These are phyloP conservation scores for Tipula lateralis DNA, from an alignment of 2,888 invertebrate genomes.

Conservation along the genomic window DNA sequence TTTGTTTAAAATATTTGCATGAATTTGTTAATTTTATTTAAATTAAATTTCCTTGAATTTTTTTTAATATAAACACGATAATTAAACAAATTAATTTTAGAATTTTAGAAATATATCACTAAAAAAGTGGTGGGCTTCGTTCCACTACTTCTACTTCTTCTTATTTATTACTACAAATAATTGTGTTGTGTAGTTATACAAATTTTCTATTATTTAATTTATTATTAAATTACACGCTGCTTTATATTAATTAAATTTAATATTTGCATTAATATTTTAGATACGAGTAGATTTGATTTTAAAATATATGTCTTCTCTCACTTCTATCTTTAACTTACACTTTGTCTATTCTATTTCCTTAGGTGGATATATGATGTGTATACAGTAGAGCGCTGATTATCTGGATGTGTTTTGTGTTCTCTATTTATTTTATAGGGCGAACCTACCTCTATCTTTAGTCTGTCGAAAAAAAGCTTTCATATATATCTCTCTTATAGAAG, in stretches of 20 bases:
- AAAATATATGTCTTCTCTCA: conserved; percentile 29
- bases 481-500: neutral
- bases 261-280: neutral
- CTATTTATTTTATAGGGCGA: neutral
- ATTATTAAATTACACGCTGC: neutral
- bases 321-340: too few species aligned
- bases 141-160: neutral
- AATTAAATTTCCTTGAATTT: neutral
- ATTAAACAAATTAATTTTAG: conserved; percentile 13
- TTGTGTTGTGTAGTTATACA: neutral
- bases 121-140: neutral
- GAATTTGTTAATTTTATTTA: conserved; percentile 19
- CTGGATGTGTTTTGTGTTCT: neutral
- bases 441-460: neutral
- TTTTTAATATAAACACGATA: conserved; percentile 7
- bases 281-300: conserved; percentile 29
- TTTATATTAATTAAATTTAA: conserved; percentile 31
- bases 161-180: neutral
- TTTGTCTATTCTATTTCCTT: neutral
- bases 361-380: neutral
- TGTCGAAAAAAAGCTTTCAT: conserved; percentile 15
- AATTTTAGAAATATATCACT: neutral
- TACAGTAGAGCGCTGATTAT: conserved; percentile 24
- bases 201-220: neutral
- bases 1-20: conserved; percentile 13